Base-by-base conservation (phyloP, 2,113 vertebrate genomes). In the Peromyscus leucopus region DNA sequence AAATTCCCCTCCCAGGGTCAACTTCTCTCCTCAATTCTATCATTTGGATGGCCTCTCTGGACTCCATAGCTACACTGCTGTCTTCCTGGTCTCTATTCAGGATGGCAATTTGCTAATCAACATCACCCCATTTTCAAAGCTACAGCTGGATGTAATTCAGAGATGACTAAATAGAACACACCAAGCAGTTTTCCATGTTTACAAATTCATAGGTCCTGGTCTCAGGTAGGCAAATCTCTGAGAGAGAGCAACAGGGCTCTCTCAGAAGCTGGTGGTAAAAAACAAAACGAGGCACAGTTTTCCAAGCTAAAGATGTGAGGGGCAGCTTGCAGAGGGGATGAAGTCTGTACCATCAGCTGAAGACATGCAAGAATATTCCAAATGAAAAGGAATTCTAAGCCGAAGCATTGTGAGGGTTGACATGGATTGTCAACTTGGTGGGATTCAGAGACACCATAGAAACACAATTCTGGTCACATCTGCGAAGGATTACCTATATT, bases 251-350 rank as follows among this genome's bases (percentile, higher is more conserved):
- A 36, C 26, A 39, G 12, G 55, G 0, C 24, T 57, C 39, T 57
- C 36, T 69, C 24, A 4, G 22, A 39, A 82, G 24, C 28, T 2
- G 4, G 7, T 1, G 86, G 8, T 1, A 67, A 39, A 8, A 63
- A 2, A 1, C 2, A 15, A 24, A 59, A 4, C 0, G 55, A 67
- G 46, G 5, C 7, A 0, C 0, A 12, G n/a, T 13, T 74, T 63
- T 79, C 5, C 36, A 6, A 84, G 12, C 21, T 61, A 39, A 69
- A 57, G 36, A 65, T 33, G 3, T 46, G 80, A 65, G 61, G 26
- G 33, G 69, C 39, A 69, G 15, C 24, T 33, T 33, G 46, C 55
- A 1, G 46, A 74, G 67, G 61, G 46, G 8, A 48, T 0, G 36
- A 67, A 3, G 1, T 21, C 36, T 26, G 1, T 80, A 48, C 24